Conservation (phyloP, 2,113 vertebrate genomes). For the Xiphophorus maculatus region DNA sequence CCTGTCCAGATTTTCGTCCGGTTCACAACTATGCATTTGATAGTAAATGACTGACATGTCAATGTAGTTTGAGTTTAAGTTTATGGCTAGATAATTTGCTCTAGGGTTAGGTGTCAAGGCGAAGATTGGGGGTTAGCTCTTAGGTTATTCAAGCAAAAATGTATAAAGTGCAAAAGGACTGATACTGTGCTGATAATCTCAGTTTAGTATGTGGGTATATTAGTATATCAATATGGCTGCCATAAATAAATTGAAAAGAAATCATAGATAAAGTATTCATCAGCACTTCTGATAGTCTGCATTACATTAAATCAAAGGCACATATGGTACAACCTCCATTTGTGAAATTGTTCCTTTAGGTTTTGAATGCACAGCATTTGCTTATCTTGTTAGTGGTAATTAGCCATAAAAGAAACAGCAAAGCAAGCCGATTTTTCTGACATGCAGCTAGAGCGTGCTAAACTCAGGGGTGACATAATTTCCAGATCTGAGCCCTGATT, state of each 20-base stretch:
- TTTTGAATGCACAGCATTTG: not conserved
- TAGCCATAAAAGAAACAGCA: not conserved
- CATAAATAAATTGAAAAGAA: not conserved
- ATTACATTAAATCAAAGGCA: not conserved
- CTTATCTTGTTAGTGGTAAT: not conserved
- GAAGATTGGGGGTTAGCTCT: no score
- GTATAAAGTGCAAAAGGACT: not conserved
- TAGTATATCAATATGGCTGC: not conserved
- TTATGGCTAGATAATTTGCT: not conserved
- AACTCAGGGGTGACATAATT: no score
- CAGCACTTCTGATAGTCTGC: not conserved
- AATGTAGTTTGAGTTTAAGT: not conserved
- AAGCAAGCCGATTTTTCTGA: not conserved
- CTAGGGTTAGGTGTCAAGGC: not conserved
- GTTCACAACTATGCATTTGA: not conserved
- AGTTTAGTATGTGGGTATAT: not conserved
- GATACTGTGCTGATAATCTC: not conserved
- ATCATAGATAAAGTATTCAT: not conserved
- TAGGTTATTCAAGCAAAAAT: not conserved
- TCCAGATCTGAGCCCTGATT: no score
- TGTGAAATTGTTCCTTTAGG: not conserved
- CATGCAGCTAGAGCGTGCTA: no score
- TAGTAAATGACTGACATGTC: no score
- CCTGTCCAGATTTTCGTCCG: not conserved
- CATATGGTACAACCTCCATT: not conserved